Evolutionary conservation across 2,113 vertebrate species (phyloP).

Genomic region (Pedionomus torquatus): DNA sequence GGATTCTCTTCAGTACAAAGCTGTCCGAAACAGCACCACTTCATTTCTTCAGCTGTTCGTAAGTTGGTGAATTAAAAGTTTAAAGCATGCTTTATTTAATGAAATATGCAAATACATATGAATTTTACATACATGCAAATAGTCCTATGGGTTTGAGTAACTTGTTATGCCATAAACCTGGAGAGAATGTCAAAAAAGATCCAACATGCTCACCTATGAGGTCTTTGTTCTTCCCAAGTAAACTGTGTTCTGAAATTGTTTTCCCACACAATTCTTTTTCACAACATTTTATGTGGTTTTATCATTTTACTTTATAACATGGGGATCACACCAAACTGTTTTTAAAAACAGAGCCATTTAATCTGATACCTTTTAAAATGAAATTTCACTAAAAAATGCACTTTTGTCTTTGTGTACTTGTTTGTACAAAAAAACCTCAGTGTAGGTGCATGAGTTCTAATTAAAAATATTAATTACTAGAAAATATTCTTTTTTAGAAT

Average conservation of each 20-base stretch:
- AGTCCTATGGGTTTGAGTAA: neutral
- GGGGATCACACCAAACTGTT: neutral
- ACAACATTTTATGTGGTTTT: neutral
- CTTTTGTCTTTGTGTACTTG: neutral
- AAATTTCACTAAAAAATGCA: neutral
- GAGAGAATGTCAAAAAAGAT: neutral
- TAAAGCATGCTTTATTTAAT: conserved; percentile 19
- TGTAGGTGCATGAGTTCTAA: neutral
- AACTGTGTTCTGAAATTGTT: neutral
- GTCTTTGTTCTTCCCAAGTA: neutral
- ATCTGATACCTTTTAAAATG: neutral
- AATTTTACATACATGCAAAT: neutral
- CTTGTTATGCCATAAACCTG: neutral
- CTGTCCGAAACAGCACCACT: neutral
- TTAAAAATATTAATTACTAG: neutral
- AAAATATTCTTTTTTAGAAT: neutral
- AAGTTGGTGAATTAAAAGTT: conserved; percentile 38
- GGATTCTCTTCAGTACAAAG: neutral
- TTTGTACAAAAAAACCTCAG: neutral
- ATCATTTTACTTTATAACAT: neutral
- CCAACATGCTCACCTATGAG: neutral
- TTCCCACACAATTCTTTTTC: neutral
- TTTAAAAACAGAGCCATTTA: neutral
- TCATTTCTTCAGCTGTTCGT: neutral
- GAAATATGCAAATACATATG: conserved; percentile 15